phyloP scores from a whole-genome alignment of 2,888 invertebrate species.

The Caenorhabditis doughertyi region DNA sequence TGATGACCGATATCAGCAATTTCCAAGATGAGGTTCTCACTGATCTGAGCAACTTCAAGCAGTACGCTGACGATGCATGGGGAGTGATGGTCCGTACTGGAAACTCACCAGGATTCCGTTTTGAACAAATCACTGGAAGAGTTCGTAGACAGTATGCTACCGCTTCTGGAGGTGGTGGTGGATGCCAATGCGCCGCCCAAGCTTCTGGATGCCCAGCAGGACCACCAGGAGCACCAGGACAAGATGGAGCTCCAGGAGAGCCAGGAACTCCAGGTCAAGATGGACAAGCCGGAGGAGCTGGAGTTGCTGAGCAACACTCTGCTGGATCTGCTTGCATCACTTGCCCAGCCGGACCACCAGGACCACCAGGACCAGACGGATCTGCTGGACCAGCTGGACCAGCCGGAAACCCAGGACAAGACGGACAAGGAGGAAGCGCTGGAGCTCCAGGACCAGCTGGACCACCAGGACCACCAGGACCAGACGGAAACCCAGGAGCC shows the following conservation, averaged over 20 bases:
- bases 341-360: conserved; percentile 70
- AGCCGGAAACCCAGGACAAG: conserved; percentile 65
- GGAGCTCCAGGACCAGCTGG: conserved; percentile 65
- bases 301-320: conserved; percentile 46
- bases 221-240: conserved; percentile 69
- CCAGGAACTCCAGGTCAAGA: conserved; percentile 58
- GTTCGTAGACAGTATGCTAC: conserved; percentile 61
- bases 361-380: conserved; percentile 67
- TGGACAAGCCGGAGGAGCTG: conserved; percentile 57
- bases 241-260: conserved; percentile 63
- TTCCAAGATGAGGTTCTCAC: conserved; percentile 63
- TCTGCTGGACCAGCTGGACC: conserved; percentile 67
- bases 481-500: conserved; percentile 64
- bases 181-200: conserved; percentile 65
- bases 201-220: conserved; percentile 71
- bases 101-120: conserved; percentile 53
- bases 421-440: conserved; percentile 53
- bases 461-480: conserved; percentile 66
- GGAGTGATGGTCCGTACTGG: conserved; percentile 63
- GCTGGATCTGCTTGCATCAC: conserved; percentile 63
- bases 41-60: conserved; percentile 55
- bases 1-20: conserved; percentile 63
- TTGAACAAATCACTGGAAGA: conserved; percentile 64
- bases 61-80: conserved; percentile 69
- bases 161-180: conserved; percentile 58